phyloP scores from a whole-genome alignment of 2,113 vertebrate species.

The Mustela nigripes region DNA sequence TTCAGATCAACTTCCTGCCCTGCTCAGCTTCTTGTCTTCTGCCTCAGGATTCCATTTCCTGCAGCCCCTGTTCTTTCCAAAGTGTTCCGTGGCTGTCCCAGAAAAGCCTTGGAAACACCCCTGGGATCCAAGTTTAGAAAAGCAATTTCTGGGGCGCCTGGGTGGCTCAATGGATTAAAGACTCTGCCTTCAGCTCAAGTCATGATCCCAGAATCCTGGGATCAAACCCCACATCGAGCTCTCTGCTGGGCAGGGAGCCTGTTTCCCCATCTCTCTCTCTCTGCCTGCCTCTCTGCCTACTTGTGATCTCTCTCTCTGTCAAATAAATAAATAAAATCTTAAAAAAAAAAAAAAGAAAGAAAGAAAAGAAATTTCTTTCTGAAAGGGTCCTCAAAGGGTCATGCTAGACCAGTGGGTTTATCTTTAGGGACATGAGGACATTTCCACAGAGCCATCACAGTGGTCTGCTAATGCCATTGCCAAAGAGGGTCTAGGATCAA shows the following conservation, averaged over 20 bases:
- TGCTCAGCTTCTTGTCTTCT: not conserved
- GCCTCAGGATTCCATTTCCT: not conserved
- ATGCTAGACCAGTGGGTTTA: not conserved
- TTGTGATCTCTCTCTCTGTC: too few relatives aligned
- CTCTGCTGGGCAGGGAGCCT: too few relatives aligned
- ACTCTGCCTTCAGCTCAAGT: too few relatives aligned
- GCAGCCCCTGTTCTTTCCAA: not conserved
- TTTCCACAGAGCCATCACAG: not conserved
- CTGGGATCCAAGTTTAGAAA: not conserved
- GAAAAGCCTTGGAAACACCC: not conserved
- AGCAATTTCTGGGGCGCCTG: not conserved
- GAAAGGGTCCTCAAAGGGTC: fast-evolving
- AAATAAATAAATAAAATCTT: too few relatives aligned
- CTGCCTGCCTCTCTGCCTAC: too few relatives aligned
- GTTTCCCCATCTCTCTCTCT: too few relatives aligned
- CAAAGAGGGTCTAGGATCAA: not conserved
- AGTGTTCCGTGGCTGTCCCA: not conserved
- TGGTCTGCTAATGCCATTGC: not conserved
- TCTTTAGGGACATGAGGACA: too few relatives aligned
- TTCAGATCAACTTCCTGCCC: not conserved
- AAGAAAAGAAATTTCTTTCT: not conserved
- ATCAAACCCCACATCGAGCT: too few relatives aligned
- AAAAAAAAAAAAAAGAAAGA: too few relatives aligned
- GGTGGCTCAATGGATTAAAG: too few relatives aligned
- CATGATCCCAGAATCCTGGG: too few relatives aligned